Evolutionary conservation across 1,140 invertebrate species (phyloP).

Genomic region (Formica selysi): DNA sequence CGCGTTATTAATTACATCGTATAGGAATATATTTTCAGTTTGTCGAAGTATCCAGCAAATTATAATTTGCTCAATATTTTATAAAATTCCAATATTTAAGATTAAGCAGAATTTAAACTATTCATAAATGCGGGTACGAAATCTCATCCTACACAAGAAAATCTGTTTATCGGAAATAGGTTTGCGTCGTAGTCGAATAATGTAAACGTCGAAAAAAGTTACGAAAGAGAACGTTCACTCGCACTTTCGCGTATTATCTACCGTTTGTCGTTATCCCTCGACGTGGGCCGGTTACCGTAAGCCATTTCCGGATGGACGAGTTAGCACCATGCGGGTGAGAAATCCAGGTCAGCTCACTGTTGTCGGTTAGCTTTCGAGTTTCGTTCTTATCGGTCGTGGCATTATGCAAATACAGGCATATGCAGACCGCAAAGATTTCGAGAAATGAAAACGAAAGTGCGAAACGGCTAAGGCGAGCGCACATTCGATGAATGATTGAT

Average conservation of each 20-base stretch:
- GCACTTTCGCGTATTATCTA: constrained; percentile 83
- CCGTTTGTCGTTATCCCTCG: constrained; percentile 69
- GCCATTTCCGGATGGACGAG: constrained; percentile 77
- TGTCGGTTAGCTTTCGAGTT: constrained; percentile 63
- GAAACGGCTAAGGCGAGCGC: no score
- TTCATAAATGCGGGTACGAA: no score
- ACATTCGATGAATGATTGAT: not conserved
- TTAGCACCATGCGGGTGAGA: constrained; percentile 81
- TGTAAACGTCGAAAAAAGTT: constrained; percentile 46
- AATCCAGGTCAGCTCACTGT: constrained; percentile 80
- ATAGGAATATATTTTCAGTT: not conserved
- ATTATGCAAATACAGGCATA: constrained; percentile 71
- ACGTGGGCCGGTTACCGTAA: constrained; percentile 52
- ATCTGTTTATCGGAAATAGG: not conserved
- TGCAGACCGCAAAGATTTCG: constrained; percentile 67
- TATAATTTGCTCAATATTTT: not conserved
- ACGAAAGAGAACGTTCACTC: constrained; percentile 78
- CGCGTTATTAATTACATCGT: not conserved
- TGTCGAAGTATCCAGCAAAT: not conserved
- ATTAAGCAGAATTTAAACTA: not conserved
- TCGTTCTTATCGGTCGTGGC: constrained; percentile 69
- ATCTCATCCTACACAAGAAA: not conserved
- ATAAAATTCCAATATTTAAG: not conserved
- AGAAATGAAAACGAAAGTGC: constrained; percentile 69
- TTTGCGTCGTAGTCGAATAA: not conserved